A percentile compares a stretch with the other conserved stretches of the same genome.
These are phyloP conservation scores for Xyliphius kryptos DNA, from an alignment of 2,113 vertebrate species.

Conservation along the genomic window DNA sequence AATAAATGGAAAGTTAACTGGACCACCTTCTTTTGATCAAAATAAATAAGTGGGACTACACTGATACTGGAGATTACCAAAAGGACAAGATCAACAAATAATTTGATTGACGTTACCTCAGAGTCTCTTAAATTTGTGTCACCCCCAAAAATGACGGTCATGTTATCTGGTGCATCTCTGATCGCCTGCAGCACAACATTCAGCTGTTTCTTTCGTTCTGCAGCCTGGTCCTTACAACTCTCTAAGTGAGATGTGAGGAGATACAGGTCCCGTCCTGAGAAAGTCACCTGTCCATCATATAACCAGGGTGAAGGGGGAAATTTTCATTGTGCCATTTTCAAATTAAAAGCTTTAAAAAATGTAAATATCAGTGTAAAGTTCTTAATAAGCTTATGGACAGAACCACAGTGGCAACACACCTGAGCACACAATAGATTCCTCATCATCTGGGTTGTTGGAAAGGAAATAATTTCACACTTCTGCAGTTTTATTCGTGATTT, in stretches of 20 bases:
- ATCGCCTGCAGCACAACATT: constrained; percentile 68
- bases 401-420: constrained; percentile 58
- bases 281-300: constrained; percentile 72
- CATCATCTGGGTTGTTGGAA: constrained; percentile 83
- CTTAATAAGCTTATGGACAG: no score
- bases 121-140: constrained; percentile 89
- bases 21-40: no score
- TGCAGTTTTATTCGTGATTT: constrained; percentile 77
- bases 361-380: no score
- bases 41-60: no score
- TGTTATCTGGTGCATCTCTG: constrained; percentile 61
- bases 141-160: constrained; percentile 85
- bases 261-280: constrained; percentile 73
- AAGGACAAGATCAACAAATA: no score
- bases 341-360: no score
- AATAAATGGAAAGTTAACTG: no score
- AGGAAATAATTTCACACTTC: constrained; percentile 73
- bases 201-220: constrained; percentile 79
- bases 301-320: no score
- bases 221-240: constrained; percentile 79
- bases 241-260: constrained; percentile 96
- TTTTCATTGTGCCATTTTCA: no score
- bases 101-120: constrained; percentile 67
- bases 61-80: no score
- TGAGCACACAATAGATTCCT: constrained; percentile 85